A percentile compares a stretch with the other conserved stretches of the same genome.
phyloP scores from a whole-genome alignment of 2,113 vertebrate species.

The Pteronura brasiliensis region DNA sequence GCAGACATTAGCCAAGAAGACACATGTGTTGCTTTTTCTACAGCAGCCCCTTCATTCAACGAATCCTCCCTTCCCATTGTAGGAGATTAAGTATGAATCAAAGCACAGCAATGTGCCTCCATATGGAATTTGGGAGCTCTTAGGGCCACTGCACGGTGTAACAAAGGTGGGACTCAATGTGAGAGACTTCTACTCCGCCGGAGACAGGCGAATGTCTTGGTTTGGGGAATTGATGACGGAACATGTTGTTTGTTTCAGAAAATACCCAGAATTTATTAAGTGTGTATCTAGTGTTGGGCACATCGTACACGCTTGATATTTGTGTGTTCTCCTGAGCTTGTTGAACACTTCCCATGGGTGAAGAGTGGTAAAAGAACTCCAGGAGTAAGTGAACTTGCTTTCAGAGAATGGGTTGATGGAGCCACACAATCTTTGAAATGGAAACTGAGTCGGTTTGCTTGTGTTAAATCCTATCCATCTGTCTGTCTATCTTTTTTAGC shows the following conservation, averaged over 20 bases:
- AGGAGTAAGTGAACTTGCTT: neutral
- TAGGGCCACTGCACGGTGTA: neutral
- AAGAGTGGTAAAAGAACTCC: neutral
- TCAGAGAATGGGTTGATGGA: neutral
- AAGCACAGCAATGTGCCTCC: neutral
- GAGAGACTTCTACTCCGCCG: neutral
- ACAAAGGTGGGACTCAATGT: neutral
- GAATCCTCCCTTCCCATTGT: conserved; percentile 1
- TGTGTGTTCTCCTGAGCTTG: neutral
- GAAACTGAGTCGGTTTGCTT: neutral
- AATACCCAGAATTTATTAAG: neutral
- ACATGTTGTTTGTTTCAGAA: conserved; percentile 2
- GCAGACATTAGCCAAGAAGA: conserved; percentile 19
- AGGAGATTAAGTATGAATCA: conserved; percentile 21
- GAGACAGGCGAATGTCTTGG: neutral
- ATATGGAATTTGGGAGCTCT: neutral
- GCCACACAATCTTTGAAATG: neutral
- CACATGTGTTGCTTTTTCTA: neutral
- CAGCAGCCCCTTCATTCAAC: neutral
- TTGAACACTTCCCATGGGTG: neutral
- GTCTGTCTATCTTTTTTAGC: too few relatives aligned
- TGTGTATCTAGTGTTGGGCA: neutral
- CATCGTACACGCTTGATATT: neutral
- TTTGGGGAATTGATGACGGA: neutral
- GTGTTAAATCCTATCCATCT: neutral